Evolutionary conservation across 53 echinoderm and acorn worm species (phyloP).

Genomic region (Actinopyga echinites): DNA sequence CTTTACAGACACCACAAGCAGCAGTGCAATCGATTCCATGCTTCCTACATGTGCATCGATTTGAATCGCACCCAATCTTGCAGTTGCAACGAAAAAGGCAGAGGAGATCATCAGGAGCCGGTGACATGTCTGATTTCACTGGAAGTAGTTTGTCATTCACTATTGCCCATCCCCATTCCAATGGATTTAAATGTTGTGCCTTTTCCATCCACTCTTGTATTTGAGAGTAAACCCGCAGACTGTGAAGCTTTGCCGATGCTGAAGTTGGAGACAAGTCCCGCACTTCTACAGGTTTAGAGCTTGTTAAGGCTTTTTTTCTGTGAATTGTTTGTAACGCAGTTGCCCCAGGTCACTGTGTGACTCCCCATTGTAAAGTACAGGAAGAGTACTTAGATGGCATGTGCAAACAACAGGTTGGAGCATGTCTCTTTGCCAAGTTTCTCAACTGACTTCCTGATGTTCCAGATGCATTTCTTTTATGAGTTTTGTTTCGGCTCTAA

Average conservation of each 20-base stretch:
- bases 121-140: slow-evolving; percentile 51
- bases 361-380: slow-evolving; percentile 46
- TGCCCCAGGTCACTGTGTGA: slow-evolving; percentile 16
- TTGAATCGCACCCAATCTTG: slow-evolving; percentile 39
- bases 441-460: slow-evolving; percentile 35
- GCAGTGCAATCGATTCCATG: slow-evolving; percentile 43
- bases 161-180: slow-evolving; percentile 61
- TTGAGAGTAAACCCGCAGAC: slow-evolving; percentile 57
- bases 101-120: slow-evolving; percentile 40
- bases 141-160: slow-evolving; percentile 10
- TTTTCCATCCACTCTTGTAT: slow-evolving; percentile 54
- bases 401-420: slow-evolving; percentile 51
- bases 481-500: slow-evolving; percentile 54
- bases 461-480: slow-evolving; percentile 47
- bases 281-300: slow-evolving; percentile 34
- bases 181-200: slow-evolving; percentile 17
- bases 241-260: slow-evolving; percentile 57
- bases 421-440: slow-evolving; percentile 47
- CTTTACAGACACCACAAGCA: slow-evolving; percentile 45
- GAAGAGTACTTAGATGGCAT: slow-evolving; percentile 54
- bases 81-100: slow-evolving; percentile 62
- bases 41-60: slow-evolving; percentile 43
- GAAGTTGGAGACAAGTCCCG: slow-evolving; percentile 53
- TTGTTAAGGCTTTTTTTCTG: slow-evolving; percentile 54
- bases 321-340: slow-evolving; percentile 36